These are phyloP conservation scores for Clistopyga incitator DNA, from an alignment of 2,888 invertebrate genomes.

Conservation along the genomic window DNA sequence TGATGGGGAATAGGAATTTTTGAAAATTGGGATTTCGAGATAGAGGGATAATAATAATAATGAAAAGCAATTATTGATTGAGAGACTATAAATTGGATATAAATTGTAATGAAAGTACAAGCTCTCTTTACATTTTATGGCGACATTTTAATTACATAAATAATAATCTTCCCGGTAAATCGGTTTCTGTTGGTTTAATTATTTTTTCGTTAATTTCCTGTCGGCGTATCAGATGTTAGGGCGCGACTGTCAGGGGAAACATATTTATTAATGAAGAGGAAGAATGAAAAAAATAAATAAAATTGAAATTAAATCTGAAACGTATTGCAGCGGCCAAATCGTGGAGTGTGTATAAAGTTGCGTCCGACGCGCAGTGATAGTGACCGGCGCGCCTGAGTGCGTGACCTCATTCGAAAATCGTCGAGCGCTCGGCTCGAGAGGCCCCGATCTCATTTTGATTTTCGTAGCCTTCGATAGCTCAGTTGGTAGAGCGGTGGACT, in stretches of 20 bases:
- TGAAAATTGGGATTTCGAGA: too few species aligned
- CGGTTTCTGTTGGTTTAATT: background rate
- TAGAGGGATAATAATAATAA: too few species aligned
- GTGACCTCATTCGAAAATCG: conserved; percentile 59
- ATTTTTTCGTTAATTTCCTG: background rate
- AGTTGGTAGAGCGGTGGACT: conserved; percentile 84
- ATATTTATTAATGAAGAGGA: background rate
- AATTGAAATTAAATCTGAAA: background rate
- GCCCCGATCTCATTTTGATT: conserved; percentile 53
- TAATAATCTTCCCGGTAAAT: too few species aligned
- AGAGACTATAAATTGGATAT: too few species aligned
- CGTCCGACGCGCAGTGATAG: conserved; percentile 12
- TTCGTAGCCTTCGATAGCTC: conserved; percentile 78
- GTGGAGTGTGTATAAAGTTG: background rate
- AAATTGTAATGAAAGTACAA: too few species aligned
- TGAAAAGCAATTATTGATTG: too few species aligned
- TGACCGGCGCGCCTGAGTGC: conserved; percentile 20
- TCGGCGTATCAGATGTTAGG: background rate
- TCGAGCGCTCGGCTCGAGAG: conserved; percentile 23
- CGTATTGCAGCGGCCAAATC: background rate
- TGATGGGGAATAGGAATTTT: too few species aligned
- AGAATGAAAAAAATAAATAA: background rate
- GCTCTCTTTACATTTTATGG: too few species aligned
- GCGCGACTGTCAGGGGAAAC: background rate
- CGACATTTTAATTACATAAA: too few species aligned